These are phyloP conservation scores for Micromussa lordhowensis DNA, from an alignment of 92 coral and sea anemone genomes.

Conservation along the genomic window DNA sequence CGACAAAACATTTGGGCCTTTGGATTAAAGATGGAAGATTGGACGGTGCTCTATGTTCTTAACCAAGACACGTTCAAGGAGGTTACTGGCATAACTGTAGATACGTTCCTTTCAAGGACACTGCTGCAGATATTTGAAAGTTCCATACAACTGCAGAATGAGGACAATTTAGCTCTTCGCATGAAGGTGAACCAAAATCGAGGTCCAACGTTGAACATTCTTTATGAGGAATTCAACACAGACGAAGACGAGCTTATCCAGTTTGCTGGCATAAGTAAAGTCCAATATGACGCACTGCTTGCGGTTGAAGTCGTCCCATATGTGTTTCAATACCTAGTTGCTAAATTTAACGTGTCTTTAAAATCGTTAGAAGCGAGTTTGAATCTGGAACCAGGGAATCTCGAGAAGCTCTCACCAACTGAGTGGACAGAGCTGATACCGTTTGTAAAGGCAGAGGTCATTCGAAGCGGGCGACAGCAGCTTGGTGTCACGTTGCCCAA, in stretches of 20 bases:
- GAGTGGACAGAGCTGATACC: constrained; percentile 79
- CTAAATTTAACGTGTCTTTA: constrained; percentile 34
- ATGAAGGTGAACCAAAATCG: not conserved
- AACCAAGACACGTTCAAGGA: constrained; percentile 11
- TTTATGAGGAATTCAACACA: constrained; percentile 47
- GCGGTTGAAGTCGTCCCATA: constrained; percentile 11
- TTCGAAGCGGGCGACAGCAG: constrained; percentile 61
- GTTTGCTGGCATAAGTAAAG: constrained; percentile 26
- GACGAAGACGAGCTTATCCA: constrained; percentile 54
- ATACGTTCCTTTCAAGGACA: constrained; percentile 31
- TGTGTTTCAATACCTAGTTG: constrained; percentile 27
- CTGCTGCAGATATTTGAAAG: constrained; percentile 39
- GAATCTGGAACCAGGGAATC: constrained; percentile 12
- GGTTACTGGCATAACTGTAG: constrained; percentile 25
- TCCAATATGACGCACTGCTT: not conserved
- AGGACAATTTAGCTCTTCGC: not conserved
- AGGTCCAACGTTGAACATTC: constrained; percentile 20
- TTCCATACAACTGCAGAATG: constrained; percentile 30
- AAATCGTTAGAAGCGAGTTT: constrained; percentile 11
- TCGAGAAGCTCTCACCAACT: constrained; percentile 65
- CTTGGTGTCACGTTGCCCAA: constrained; percentile 44
- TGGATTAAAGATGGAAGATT: constrained; percentile 54
- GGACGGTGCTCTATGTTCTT: constrained; percentile 65
- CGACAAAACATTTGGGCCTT: constrained; percentile 63
- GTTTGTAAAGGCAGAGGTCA: constrained; percentile 54